These are phyloP conservation scores for Paramormyrops kingsleyae DNA, from an alignment of 2,113 vertebrate species.

Conservation along the genomic window DNA sequence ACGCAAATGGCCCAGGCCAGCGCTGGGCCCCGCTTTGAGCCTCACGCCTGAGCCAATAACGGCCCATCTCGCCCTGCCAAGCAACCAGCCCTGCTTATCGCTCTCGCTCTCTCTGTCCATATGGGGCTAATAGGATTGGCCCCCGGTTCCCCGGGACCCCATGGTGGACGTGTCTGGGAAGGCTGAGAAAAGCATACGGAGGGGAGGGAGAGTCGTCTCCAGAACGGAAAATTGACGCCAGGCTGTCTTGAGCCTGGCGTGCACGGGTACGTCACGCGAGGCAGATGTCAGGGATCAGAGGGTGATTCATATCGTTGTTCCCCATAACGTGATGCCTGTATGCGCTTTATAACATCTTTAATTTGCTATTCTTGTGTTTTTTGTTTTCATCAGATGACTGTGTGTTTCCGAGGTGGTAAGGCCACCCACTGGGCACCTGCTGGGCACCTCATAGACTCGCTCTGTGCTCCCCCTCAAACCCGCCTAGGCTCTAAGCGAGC, in stretches of 20 bases:
- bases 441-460: constrained; percentile 28
- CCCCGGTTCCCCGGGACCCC: constrained; percentile 21
- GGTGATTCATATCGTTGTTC: not conserved
- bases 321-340: not conserved
- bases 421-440: constrained; percentile 16
- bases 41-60: constrained; percentile 47
- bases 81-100: constrained; percentile 24
- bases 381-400: not conserved
- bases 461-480: constrained; percentile 29
- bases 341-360: not conserved
- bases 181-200: not conserved
- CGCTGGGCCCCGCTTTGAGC: constrained; percentile 43
- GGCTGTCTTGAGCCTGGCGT: not conserved
- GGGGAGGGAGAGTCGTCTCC: not conserved
- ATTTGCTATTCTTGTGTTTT: not conserved
- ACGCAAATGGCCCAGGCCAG: constrained; percentile 35
- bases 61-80: constrained; percentile 21
- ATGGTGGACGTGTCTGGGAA: constrained; percentile 6
- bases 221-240: not conserved
- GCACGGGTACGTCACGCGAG: not conserved
- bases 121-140: constrained; percentile 31
- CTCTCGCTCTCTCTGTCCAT: not conserved
- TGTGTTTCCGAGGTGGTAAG: not conserved
- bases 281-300: not conserved
- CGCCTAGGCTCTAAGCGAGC: constrained; percentile 18